Base-by-base conservation (phyloP, 2,888 invertebrate species). In the Dicycla oo region DNA sequence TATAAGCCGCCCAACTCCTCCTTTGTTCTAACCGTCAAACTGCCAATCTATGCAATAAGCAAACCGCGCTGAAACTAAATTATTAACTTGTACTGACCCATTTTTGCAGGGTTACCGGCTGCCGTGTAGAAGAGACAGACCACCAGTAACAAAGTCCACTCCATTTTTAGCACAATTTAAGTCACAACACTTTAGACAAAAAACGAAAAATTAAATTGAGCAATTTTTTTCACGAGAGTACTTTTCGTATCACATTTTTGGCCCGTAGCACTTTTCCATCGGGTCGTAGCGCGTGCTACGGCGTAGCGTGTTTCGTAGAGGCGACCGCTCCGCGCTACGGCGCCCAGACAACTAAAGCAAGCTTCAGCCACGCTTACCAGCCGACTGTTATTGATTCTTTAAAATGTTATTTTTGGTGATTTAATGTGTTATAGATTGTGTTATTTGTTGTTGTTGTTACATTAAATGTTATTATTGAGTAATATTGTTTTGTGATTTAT, bases 401-500 rank as follows among this genome's bases (percentile, higher is more conserved):
- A 94, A 93, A 95, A 93, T 94, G 94, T 94, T 94, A 95, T 95
- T 95, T 95, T 95, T 93, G 93, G 94, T 89, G 89, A 94, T 94
- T 94, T 94, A 91, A 93, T 90, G 91, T 88, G 89, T 89, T 87
- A 84, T 74, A 65, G 68, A 72, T 73, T 67, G 56, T 68, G 54
- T 66, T 77, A 73, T 77, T 69, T 70, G 70, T 77, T 57, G n/a
- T 57, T 54, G 20, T 51, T 58, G 45, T 54, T 73, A 30, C 23
- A 63, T 62, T 74, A 5, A 45, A 56, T 54, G 8, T 10, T 40
- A n/a, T 34, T 60, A 30, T 63, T 54, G 18, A 18, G 5, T 30
- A 18, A 23, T 43, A 26, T 74, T 63, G 20, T 57, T 43, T 51
- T 60, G 20, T 26, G 11, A 45, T n/a, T 30, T 66, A 38, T 6